Evolutionary conservation across 2,113 vertebrate genomes (phyloP).

Genomic region (Mormyrus iriodes): DNA sequence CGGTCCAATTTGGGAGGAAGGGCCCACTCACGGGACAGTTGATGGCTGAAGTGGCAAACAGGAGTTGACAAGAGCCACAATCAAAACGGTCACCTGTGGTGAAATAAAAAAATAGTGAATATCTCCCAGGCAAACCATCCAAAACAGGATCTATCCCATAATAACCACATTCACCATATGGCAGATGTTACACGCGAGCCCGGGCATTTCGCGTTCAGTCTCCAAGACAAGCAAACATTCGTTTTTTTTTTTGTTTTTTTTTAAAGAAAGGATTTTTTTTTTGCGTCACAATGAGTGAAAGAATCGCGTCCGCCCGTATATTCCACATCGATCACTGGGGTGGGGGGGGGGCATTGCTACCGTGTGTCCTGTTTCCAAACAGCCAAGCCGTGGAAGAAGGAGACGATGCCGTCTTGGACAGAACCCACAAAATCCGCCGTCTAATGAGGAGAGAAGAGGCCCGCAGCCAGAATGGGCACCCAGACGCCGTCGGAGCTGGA

Average conservation of each 20-base stretch:
- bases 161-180: background rate
- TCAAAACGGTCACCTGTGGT: slow-evolving; percentile 1
- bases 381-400: too few relatives aligned
- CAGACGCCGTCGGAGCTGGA: slow-evolving; percentile 45
- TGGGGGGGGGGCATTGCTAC: background rate
- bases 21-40: background rate
- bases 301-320: background rate
- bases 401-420: background rate
- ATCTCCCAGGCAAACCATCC: slow-evolving; percentile 6
- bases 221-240: background rate
- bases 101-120: background rate
- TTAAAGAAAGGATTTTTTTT: too few relatives aligned
- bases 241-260: background rate
- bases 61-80: background rate
- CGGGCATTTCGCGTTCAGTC: background rate
- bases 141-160: background rate
- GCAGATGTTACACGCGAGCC: background rate
- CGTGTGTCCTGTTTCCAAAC: background rate
- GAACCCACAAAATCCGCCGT: background rate
- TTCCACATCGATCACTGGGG: background rate
- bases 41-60: background rate
- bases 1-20: background rate
- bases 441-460: background rate
- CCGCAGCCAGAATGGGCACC: background rate
- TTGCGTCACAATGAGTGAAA: background rate